Base-by-base conservation (phyloP, 2,797 vertebrate genomes). In the Podarcis lilfordi region DNA sequence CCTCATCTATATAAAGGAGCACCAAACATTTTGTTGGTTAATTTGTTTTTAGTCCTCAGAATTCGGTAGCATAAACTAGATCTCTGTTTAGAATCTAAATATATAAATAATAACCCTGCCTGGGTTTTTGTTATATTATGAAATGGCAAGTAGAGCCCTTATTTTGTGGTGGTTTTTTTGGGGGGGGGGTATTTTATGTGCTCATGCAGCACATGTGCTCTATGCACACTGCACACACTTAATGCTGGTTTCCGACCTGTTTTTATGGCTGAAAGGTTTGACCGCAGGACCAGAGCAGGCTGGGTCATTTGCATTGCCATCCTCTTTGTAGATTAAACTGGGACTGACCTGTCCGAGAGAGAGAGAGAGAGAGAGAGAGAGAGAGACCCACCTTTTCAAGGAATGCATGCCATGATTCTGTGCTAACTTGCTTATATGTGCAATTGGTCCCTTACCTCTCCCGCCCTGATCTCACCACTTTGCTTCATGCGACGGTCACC, bases 1-100 rank as follows among this genome's bases (percentile, higher is more conserved):
- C 80, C 92, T 83, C 40, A 92, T 94, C 94, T 94, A 91, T 95
- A 95, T 94, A 90, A 92, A 71, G 86, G 88, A 93, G 87, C 92
- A 88, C 78, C 61, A 0, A 92, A 95, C 91, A 96, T 97, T 94
- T 92, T 88, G 87, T 85, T 91, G 85, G 82, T 90, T 93, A 93
- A 32, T 88, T 94, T 89, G 91, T 72, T 85, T 87, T 92, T 89
- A 61, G 78, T 91, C 92, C 89, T 74, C 74, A 90, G 84, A 94
- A 92, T 94, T 94, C 94, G 80, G 82, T 87, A 64, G 89, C 45
- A n/a, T 64, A 64, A 78, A 55, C 88, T 75, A 84, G 64, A 4
- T 76, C 89, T 71, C 8, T 32, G 5, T 61, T 61, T 61, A 61
- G 59, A 61, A 21, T 61, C 59, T 61, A 61, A 61, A 61, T 23